Evolutionary conservation across 30 jellyfish, hydroid and myxozoan species (phyloP), one percentile per base, ranked within the genome.

Genomic region (Turritopsis rubra): DNA sequence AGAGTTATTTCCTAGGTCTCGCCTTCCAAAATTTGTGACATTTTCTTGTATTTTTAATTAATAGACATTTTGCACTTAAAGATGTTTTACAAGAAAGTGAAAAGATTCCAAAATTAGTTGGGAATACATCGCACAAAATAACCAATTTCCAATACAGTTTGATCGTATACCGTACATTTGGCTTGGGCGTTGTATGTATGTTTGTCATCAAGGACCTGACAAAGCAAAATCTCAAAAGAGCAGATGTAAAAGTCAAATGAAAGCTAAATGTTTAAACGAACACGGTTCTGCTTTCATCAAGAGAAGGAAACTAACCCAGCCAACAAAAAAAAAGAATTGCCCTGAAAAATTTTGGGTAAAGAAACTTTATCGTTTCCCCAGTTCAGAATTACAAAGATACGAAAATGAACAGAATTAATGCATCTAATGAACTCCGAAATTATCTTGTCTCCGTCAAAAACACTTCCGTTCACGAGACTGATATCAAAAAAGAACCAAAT

Each of bases 321-420:
- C 87, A 23, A 80, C 87, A 18, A 80, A 80, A 80, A 79, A 80
- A 53, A 25, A 30, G 22, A 80, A 84, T 25, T 80, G 87, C 66
- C 84, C 87, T 13, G 87, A 5, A 13, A n/a, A 29, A 29, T 52
- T 80, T 53, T 53, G 23, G 18, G 81, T 53, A 21, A 80, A 80
- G 66, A 80, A 80, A 27, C 79, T 80, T 27, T 60, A 21, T 80
- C 82, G 41, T 41, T 80, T 80, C 87, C 87, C 29, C 84, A 80
- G 24, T 80, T 16, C 53, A 17, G n/a, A 16, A 16, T 80, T 18
- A 60, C 52, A 80, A 80, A 80, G 87, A 80, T 19, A 80, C 87
- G 20, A 60, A 60, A 52, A 52, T 41, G 29, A 53, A 80, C 28
- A 80, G 87, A 27, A 52, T 80, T 19, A 53, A 21, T 41, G 28